Evolutionary conservation across 2,113 vertebrate genomes (phyloP).

Genomic region (Dipodomys ordii): DNA sequence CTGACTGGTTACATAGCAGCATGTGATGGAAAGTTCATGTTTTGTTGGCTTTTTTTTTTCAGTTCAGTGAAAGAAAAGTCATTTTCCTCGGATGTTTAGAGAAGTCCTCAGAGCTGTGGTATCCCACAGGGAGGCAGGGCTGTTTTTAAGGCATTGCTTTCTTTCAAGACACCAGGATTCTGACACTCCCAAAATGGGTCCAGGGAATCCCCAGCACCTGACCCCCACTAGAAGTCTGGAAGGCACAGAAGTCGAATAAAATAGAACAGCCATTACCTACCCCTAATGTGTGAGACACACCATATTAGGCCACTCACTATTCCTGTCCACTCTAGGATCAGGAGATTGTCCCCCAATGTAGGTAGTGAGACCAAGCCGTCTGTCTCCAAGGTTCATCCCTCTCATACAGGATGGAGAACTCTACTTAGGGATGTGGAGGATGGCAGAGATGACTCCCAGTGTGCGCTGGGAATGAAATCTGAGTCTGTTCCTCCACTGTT

Average conservation of each 20-base stretch:
- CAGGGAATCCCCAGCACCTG: not conserved
- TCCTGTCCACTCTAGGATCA: too few species aligned
- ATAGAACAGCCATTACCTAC: not conserved
- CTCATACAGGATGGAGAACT: not conserved
- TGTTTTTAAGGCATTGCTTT: not conserved
- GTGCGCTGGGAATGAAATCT: not conserved
- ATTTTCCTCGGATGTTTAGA: constrained; percentile 9
- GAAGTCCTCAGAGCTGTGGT: not conserved
- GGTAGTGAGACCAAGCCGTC: too few species aligned
- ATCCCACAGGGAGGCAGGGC: not conserved
- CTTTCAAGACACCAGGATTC: too few species aligned
- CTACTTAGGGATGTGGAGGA: not conserved
- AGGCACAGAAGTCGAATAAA: not conserved
- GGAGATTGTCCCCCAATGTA: fast-evolving
- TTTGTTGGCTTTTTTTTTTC: constrained; percentile 63
- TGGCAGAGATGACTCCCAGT: not conserved
- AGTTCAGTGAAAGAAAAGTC: constrained; percentile 66
- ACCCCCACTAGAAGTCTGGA: not conserved
- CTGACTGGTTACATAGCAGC: constrained; percentile 62
- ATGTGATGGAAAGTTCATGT: constrained; percentile 51
- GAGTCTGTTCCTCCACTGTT: not conserved
- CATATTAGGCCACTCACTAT: fast-evolving
- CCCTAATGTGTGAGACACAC: not conserved
- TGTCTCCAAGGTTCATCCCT: not conserved
- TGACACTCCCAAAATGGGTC: not conserved